phyloP scores from a whole-genome alignment of 2,113 vertebrate genomes.

The Meleagris gallopavo region DNA sequence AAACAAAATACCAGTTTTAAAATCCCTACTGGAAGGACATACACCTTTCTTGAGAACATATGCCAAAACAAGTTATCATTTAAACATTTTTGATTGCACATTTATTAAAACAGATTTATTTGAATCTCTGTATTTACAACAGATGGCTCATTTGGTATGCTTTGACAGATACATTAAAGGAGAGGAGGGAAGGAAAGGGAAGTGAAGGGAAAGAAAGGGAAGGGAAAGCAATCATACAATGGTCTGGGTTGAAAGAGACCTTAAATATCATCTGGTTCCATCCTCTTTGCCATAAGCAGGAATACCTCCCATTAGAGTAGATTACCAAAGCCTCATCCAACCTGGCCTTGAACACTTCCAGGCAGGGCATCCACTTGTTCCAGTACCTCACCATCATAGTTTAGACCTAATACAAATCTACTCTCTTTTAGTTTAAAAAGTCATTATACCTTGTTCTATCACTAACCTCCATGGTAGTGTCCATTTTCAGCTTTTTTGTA shows the following conservation, averaged over 20 bases:
- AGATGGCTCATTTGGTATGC: background rate
- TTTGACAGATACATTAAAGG: background rate
- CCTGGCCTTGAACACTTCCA: too few species aligned
- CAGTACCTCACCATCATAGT: background rate
- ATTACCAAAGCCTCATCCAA: too few species aligned
- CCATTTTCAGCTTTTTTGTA: too few species aligned
- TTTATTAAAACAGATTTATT: background rate
- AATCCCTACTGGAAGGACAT: background rate
- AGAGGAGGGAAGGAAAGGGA: background rate
- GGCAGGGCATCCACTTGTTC: background rate
- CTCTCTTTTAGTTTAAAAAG: too few species aligned
- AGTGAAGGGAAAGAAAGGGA: background rate
- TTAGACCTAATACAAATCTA: too few species aligned
- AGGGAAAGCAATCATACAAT: background rate
- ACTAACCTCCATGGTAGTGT: too few species aligned
- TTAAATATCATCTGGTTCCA: too few species aligned
- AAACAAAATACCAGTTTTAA: constrained; percentile 25
- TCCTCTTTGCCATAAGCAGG: too few species aligned
- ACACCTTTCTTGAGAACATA: background rate
- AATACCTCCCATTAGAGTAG: too few species aligned
- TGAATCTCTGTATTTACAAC: background rate
- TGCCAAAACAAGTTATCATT: background rate
- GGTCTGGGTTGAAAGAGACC: too few species aligned
- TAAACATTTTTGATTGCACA: background rate
- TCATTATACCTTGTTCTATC: too few species aligned